phyloP scores from a whole-genome alignment of 2,888 invertebrate genomes.

The Athalia circularis region DNA sequence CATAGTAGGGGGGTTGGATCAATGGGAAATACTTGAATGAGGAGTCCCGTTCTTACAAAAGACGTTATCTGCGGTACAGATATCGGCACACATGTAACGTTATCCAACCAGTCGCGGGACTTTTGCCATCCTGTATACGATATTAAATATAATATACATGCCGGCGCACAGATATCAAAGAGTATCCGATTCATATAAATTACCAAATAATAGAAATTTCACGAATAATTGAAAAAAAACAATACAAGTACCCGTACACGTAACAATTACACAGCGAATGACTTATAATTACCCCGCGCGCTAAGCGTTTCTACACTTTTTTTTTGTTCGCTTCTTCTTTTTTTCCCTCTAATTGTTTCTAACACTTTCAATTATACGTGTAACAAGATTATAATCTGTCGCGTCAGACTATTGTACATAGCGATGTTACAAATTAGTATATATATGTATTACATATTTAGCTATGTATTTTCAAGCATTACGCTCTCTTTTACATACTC shows the following conservation, averaged over 20 bases:
- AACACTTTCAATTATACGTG: neutral
- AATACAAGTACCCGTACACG: neutral
- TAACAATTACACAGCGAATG: neutral
- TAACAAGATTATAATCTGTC: neutral
- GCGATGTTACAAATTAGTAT: too few relatives aligned
- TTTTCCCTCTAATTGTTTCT: neutral
- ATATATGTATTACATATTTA: too few relatives aligned
- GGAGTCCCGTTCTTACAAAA: slow-evolving; percentile 3
- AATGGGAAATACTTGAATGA: slow-evolving; percentile 18
- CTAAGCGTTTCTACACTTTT: slow-evolving; percentile 5
- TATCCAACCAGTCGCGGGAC: too few relatives aligned
- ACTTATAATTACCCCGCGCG: neutral
- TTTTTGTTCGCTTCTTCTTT: neutral
- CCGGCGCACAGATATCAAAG: too few relatives aligned
- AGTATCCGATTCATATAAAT: too few relatives aligned
- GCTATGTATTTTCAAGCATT: too few relatives aligned
- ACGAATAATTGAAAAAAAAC: too few relatives aligned
- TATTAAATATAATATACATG: too few relatives aligned
- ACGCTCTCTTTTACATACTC: too few relatives aligned
- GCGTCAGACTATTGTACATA: neutral
- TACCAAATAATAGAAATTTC: too few relatives aligned
- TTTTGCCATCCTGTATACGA: too few relatives aligned
- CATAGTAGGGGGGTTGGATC: neutral
- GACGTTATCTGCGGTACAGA: slow-evolving; percentile 4
- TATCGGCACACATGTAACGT: too few relatives aligned